phyloP scores from a whole-genome alignment of 1,140 invertebrate species.

The Drosophila varians region DNA sequence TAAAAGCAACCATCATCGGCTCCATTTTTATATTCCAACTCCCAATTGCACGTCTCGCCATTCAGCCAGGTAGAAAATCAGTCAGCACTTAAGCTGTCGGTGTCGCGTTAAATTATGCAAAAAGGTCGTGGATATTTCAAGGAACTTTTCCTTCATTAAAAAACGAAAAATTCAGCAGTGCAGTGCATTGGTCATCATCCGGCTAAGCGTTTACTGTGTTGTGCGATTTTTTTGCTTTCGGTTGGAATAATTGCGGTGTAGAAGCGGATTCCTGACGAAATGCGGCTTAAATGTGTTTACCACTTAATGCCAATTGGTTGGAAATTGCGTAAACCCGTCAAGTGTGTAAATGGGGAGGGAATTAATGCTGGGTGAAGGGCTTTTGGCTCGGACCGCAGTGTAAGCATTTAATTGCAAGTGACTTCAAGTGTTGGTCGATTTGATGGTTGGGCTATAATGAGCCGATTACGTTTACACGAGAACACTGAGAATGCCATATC shows the following conservation, averaged over 20 bases:
- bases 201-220: conserved; percentile 28
- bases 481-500: neutral
- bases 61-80: conserved; percentile 63
- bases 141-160: conserved; percentile 56
- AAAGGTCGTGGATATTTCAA: conserved; percentile 15
- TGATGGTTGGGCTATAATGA: conserved; percentile 42
- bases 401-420: conserved; percentile 58
- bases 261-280: neutral
- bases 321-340: conserved; percentile 54
- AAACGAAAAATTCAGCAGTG: conserved; percentile 11
- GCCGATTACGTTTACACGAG: conserved; percentile 30
- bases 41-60: conserved; percentile 33
- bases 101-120: conserved; percentile 71
- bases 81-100: conserved; percentile 45
- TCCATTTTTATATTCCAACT: neutral
- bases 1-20: conserved; percentile 52
- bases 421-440: conserved; percentile 34
- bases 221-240: conserved; percentile 9
- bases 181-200: conserved; percentile 47
- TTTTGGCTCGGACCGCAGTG: conserved; percentile 3
- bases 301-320: conserved; percentile 68
- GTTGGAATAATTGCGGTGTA: conserved; percentile 28
- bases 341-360: conserved; percentile 14
- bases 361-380: neutral
- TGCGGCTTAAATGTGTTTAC: conserved; percentile 34